Evolutionary conservation across 2,797 vertebrate species (phyloP).

Genomic region (Thripadectes ignobilis): DNA sequence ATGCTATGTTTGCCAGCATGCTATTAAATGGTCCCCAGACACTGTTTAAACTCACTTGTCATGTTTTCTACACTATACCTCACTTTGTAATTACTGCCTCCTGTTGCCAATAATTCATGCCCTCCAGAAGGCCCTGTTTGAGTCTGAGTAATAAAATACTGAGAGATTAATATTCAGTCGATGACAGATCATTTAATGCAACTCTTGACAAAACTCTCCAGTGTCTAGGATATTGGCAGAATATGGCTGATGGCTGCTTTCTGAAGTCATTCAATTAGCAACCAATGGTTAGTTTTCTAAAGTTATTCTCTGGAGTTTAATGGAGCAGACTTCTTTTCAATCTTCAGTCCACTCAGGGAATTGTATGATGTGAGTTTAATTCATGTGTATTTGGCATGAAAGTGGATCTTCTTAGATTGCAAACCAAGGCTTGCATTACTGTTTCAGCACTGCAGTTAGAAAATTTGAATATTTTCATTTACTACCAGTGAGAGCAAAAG

Average conservation of each 20-base stretch:
- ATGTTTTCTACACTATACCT: constrained; percentile 28
- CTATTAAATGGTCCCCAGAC: neutral
- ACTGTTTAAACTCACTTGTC: neutral
- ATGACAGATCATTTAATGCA: constrained; percentile 37
- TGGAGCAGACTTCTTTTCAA: neutral
- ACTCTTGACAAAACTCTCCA: neutral
- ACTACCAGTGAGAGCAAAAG: neutral
- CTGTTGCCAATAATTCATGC: constrained; percentile 20
- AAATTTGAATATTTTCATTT: neutral
- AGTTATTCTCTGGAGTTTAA: neutral
- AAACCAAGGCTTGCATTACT: neutral
- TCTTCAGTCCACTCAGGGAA: neutral
- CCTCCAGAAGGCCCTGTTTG: constrained; percentile 38
- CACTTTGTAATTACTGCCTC: constrained; percentile 30
- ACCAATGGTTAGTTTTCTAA: neutral
- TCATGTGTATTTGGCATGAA: neutral
- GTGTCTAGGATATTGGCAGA: neutral
- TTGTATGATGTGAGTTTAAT: neutral
- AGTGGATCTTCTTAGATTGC: neutral
- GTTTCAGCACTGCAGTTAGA: neutral
- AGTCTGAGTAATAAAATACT: constrained; percentile 1
- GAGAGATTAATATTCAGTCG: constrained; percentile 2
- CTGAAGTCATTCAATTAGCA: constrained; percentile 30
- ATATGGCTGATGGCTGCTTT: neutral
- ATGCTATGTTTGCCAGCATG: neutral